Base-by-base conservation (phyloP, 2,888 invertebrate genomes). In the Eudemis profundana region DNA sequence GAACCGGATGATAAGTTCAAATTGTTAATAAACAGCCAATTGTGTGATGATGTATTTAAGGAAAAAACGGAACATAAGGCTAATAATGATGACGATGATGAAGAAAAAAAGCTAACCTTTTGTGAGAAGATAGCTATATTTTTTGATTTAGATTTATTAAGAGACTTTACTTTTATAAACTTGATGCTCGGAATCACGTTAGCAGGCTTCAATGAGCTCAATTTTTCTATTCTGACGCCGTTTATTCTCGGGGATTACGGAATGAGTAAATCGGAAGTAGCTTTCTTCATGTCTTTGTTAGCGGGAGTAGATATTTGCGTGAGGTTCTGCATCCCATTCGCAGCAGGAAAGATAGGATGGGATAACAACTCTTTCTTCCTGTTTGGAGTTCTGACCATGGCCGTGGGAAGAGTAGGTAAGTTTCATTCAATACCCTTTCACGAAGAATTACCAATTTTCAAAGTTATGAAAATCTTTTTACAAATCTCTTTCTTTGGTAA, bases 151-250 rank as follows among this genome's bases (percentile, higher is more conserved):
- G 95, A 95, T 78, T 88, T 96, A 54, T 81, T 96, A 61, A 93
- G 93, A 71, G 96, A 96, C 82, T 93, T 93, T 12, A 93, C 94
- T 3, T 96, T 94, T 73, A 93, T 95, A 2, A 96, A 95, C 74
- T 86, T 96, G 12, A 95, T 95, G 92, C 78, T 95, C 60, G 96
- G 96, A 0, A 89, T 96, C 51, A 95, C 95, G 0, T 85, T 95
- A 40, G 95, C 95, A 0, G 94, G 94, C 76, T 95, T 95, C 74
- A 94, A 94, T 4, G 96, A 96, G 81, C 74, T 95, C 4, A 96
- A 96, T 79, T 96, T 96, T 78, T 95, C 95, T 1, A 93, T 96
- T 53, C 76, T 96, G 53, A 95, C 95, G 0, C 95, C 96, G 0
- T 95, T 96, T 69, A 95, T 96, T 71, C 84, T 96, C n/a, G 93